Conservation (phyloP, 2,888 invertebrate genomes). For the Glyphotaelius pellucidus region DNA sequence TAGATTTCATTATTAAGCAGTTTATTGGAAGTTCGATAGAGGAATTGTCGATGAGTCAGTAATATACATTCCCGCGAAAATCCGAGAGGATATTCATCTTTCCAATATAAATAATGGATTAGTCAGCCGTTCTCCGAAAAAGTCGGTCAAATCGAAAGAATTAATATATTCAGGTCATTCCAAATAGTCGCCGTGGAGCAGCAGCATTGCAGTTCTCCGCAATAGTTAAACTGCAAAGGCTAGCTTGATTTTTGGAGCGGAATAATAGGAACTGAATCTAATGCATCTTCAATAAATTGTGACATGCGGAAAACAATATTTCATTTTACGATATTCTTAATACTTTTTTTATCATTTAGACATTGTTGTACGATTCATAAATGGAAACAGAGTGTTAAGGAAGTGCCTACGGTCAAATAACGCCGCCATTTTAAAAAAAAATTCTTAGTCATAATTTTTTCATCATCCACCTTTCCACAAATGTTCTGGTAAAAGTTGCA, state of each 20-base stretch:
- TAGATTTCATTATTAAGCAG: not conserved
- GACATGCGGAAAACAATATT: not conserved
- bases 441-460: too few relatives aligned
- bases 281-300: too few relatives aligned
- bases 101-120: constrained; percentile 3
- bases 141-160: not conserved
- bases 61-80: not conserved
- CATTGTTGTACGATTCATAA: too few relatives aligned
- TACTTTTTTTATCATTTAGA: too few relatives aligned
- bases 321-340: too few relatives aligned
- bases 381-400: too few relatives aligned
- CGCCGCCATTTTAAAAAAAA: too few relatives aligned
- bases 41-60: not conserved
- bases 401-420: too few relatives aligned
- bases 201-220: not conserved
- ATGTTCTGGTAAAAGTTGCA: too few relatives aligned
- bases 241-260: not conserved
- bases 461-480: too few relatives aligned
- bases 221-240: not conserved
- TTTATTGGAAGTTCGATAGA: not conserved
- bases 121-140: not conserved
- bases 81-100: not conserved
- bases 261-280: not conserved
- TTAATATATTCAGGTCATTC: not conserved
- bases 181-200: not conserved